Evolutionary conservation across 2,797 vertebrate genomes (phyloP).

Genomic region (Gobio occitaniae): DNA sequence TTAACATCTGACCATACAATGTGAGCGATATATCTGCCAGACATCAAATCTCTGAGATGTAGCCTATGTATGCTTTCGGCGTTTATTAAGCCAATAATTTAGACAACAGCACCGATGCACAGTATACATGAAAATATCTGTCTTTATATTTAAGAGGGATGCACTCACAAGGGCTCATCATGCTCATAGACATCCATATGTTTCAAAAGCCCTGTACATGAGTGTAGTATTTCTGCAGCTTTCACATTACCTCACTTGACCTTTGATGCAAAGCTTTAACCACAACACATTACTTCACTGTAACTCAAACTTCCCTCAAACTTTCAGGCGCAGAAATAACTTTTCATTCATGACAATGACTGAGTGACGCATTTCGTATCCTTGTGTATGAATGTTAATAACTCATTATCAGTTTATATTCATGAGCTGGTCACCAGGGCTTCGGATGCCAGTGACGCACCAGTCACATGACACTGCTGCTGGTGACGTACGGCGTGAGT

Average conservation of each 20-base stretch:
- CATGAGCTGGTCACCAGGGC: slow-evolving; percentile 66
- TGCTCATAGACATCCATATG: neutral
- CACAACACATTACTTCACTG: neutral
- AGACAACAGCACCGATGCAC: neutral
- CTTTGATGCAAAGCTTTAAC: neutral
- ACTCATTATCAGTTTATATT: slow-evolving; percentile 15
- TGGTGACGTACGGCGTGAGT: slow-evolving; percentile 80
- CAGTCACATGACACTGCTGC: slow-evolving; percentile 78
- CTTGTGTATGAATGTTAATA: neutral
- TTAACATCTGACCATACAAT: no score
- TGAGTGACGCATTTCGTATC: no score
- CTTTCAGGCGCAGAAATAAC: neutral
- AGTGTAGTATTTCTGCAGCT: no score
- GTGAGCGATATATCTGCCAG: no score
- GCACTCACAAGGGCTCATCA: neutral
- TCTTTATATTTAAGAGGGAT: neutral
- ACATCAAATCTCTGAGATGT: no score
- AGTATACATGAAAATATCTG: neutral
- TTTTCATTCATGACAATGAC: no score
- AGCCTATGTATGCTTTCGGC: no score
- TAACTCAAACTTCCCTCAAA: no score
- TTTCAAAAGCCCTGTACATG: neutral
- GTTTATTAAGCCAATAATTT: neutral
- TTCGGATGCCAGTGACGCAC: slow-evolving; percentile 79
- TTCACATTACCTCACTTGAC: neutral